Conservation (phyloP, 2,113 vertebrate genomes). For the Tupaia tana region DNA sequence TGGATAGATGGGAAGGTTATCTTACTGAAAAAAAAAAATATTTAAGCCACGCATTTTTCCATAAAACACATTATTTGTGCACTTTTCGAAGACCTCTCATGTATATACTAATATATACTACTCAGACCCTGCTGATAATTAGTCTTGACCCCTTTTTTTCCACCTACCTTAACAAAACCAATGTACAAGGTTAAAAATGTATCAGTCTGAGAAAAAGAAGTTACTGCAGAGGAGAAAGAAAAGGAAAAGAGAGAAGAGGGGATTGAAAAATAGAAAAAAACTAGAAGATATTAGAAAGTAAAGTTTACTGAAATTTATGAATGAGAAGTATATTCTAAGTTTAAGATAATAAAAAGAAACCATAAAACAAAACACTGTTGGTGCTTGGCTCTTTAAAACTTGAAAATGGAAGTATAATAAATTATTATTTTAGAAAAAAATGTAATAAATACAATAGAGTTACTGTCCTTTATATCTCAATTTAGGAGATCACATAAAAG, state of each 20-base stretch:
- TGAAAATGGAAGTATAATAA: not conserved
- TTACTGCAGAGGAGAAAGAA: not conserved
- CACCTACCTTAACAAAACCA: not conserved
- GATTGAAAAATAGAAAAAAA: not conserved
- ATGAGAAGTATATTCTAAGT: not conserved
- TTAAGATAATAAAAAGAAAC: slow-evolving; percentile 28
- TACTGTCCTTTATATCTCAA: slow-evolving; percentile 48
- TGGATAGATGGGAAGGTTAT: not conserved
- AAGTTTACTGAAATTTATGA: not conserved
- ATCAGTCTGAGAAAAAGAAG: not conserved
- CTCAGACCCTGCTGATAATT: not conserved
- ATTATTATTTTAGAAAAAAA: not conserved
- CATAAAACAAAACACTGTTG: not conserved
- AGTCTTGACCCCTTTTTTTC: not conserved
- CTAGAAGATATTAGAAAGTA: not conserved
- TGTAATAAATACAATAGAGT: slow-evolving; percentile 8
- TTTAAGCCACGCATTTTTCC: no score
- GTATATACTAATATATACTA: not conserved
- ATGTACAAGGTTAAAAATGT: not conserved
- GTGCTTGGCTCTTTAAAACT: not conserved
- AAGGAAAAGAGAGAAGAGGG: not conserved
- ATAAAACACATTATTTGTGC: no score
- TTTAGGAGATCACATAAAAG: slow-evolving; percentile 16
- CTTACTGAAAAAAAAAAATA: no score
- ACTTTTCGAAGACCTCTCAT: no score